Base-by-base conservation (phyloP, 1,140 invertebrate genomes). In the Drosophila sechellia region DNA sequence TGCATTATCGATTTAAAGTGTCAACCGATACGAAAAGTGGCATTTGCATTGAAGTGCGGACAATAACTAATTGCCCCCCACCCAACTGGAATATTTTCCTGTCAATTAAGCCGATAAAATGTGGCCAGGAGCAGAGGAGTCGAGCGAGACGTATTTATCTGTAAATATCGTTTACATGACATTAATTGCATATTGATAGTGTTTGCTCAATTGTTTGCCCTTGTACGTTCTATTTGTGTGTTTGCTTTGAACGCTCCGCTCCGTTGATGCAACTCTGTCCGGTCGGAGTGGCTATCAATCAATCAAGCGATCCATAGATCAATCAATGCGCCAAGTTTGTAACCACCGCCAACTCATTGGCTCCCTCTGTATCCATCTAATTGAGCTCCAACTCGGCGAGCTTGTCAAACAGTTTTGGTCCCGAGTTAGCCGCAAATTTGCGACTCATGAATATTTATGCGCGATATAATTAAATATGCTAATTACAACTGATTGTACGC, bases 401-500 rank as follows among this genome's bases (percentile, higher is more conserved):
- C 54, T 75, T 54, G 74, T 87, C 78, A 68, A 66, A 34, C 31
- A 60, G 75, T 72, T 81, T 66, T 79, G 45, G 22, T n/a, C 42
- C 42, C 58, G 17, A 45, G 81, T 80, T 85, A 45, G 66, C 70
- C 77, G 84, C 71, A 83, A 83, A 83, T 83, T 83, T 87, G 63
- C 52, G 72, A 49, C 79, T 84, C 85, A 87, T 87, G 84, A 89
- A 87, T 87, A 87, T 87, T 87, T 89, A 87, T 84, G 81, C 64
- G 60, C 63, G 66, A 80, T 73, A 77, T 89, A 89, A 87, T 87
- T 87, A 89, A 87, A 87, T 89, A 87, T 87, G 84, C 84, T 79
- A 87, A 87, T 87, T 87, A 89, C 79, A 77, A 81, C 84, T 87
- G 84, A 87, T 87, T 87, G 81, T 85, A 85, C 81, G 84, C 84